Conservation (phyloP, 2,797 vertebrate species). For the Pangasius krempfi region DNA sequence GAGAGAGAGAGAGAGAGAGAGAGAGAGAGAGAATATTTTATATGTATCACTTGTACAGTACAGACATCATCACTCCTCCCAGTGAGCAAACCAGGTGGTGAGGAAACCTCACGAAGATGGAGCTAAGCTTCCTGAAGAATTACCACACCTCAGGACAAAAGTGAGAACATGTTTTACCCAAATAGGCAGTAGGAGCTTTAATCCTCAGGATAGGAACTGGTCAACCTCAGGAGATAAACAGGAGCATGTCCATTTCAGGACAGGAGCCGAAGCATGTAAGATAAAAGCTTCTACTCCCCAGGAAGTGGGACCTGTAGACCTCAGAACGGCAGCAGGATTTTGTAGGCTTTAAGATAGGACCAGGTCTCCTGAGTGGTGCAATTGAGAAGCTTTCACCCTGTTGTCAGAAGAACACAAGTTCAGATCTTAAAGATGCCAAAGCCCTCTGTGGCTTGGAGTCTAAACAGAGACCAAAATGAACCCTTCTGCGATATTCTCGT, state of each 20-base stretch:
- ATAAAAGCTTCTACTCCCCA: neutral
- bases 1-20: neutral
- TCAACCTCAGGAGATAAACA: neutral
- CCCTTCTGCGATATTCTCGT: neutral
- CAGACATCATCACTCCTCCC: neutral
- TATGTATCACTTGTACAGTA: neutral
- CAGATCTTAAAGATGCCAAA: neutral
- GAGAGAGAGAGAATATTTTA: neutral
- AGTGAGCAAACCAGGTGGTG: neutral
- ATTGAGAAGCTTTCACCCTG: neutral
- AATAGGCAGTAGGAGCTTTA: neutral
- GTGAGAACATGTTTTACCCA: neutral
- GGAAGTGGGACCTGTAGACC: neutral
- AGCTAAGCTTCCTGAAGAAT: neutral
- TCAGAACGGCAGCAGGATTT: neutral
- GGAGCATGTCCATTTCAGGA: neutral
- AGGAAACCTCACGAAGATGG: neutral
- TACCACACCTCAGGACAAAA: neutral
- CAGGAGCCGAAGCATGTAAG: neutral
- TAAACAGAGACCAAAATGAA: neutral
- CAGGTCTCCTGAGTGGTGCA: neutral
- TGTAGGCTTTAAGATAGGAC: neutral
- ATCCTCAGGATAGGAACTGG: neutral
- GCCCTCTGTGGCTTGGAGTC: neutral
- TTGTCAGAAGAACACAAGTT: neutral